Conservation (phyloP, 1,140 invertebrate species). For the Euura saliciscinereae region DNA sequence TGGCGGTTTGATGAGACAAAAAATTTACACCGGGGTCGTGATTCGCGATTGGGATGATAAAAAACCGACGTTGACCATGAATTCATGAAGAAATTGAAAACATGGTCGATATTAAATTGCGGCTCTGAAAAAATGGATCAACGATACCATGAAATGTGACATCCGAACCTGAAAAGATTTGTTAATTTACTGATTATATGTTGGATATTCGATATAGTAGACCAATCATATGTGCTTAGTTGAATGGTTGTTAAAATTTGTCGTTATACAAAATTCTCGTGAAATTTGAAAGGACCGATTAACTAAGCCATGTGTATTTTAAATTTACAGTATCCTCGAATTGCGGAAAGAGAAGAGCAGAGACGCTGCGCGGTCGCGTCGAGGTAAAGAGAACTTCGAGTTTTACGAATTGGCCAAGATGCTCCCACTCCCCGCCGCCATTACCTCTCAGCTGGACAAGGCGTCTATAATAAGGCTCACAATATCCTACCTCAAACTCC, state of each 20-base stretch:
- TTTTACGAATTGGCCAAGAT: slow-evolving; percentile 98
- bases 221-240: no score
- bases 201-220: no score
- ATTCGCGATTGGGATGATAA: neutral
- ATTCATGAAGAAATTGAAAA: no score
- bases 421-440: slow-evolving; percentile 93
- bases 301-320: slow-evolving; percentile 32
- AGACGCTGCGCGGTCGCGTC: slow-evolving; percentile 91
- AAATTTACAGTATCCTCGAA: slow-evolving; percentile 87
- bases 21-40: slow-evolving; percentile 2
- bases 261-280: no score
- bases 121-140: no score
- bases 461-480: slow-evolving; percentile 98
- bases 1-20: neutral
- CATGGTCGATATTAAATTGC: no score
- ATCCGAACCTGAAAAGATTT: no score
- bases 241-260: no score
- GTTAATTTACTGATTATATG: no score
- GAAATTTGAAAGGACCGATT: no score
- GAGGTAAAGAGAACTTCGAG: slow-evolving; percentile 98
- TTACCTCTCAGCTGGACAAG: slow-evolving; percentile 97
- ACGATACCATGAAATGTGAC: no score
- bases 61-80: no score
- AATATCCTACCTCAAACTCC: slow-evolving; percentile 95
- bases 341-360: slow-evolving; percentile 95